A percentile compares a stretch with the other conserved stretches of the same genome.
phyloP scores from a whole-genome alignment of 1,140 invertebrate species.

The Drosophila lowei region DNA sequence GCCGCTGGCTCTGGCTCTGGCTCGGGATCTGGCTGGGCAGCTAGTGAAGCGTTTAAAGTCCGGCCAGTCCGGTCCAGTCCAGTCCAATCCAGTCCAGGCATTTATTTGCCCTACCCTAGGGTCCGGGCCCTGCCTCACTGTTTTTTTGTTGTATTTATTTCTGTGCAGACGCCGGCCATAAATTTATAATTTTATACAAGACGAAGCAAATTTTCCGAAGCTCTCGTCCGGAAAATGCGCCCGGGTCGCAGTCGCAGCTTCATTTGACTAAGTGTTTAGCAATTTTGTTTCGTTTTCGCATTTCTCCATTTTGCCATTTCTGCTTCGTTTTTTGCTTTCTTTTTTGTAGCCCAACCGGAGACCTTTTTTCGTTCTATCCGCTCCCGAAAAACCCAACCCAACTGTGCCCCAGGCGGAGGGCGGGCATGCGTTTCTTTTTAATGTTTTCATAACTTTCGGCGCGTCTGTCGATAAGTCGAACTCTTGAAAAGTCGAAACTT shows the following conservation, averaged over 20 bases:
- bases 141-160: constrained; percentile 39
- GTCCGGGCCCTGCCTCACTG: constrained; percentile 34
- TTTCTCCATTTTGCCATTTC: constrained; percentile 8
- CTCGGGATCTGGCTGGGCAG: constrained; percentile 3
- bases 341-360: background rate
- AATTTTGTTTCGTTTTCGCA: constrained; percentile 66
- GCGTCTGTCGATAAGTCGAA: constrained; percentile 66
- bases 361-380: background rate
- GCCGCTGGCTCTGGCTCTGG: no score
- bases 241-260: constrained; percentile 33
- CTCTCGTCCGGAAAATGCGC: constrained; percentile 72
- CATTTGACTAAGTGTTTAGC: constrained; percentile 62
- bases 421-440: constrained; percentile 48
- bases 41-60: constrained; percentile 52
- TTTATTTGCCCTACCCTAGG: background rate
- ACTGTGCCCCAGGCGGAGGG: no score
- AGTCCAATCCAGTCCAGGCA: constrained; percentile 10
- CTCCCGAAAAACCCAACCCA: no score
- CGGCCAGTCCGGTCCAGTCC: constrained; percentile 5
- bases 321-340: background rate
- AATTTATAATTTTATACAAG: constrained; percentile 74
- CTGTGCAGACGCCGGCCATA: constrained; percentile 61
- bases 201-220: constrained; percentile 57
- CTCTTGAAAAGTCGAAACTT: constrained; percentile 55
- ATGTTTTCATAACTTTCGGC: constrained; percentile 77